Conservation (phyloP, 2,797 vertebrate species). For the Trichosurus vulpecula region DNA sequence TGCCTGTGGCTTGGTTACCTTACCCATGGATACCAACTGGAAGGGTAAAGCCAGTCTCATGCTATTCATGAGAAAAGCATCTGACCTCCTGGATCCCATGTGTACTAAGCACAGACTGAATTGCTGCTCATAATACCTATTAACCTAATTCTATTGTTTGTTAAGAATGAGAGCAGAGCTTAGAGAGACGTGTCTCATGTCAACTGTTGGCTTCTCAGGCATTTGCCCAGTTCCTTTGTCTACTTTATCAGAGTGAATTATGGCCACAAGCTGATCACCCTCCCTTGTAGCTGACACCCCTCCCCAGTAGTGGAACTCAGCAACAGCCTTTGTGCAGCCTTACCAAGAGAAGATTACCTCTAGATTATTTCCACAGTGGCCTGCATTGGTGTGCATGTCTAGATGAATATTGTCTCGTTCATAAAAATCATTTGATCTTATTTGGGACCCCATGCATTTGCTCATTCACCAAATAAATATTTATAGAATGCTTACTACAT, state of each 20-base stretch:
- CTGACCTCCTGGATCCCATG: not conserved
- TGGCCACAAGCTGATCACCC: not conserved
- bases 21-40: not conserved
- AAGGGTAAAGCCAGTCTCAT: not conserved
- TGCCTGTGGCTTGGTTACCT: not conserved
- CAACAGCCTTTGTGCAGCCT: not conserved
- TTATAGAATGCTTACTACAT: not conserved
- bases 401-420: not conserved
- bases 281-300: not conserved
- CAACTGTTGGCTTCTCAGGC: not conserved
- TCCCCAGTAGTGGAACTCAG: not conserved
- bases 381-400: not conserved
- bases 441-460: not conserved
- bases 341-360: not conserved
- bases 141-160: not conserved
- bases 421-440: conserved; percentile 7
- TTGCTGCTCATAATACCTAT: not conserved
- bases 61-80: not conserved
- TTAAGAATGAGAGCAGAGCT: not conserved
- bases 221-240: not conserved
- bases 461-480: not conserved
- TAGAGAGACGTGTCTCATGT: not conserved
- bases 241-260: not conserved
- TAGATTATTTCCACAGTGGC: not conserved
- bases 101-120: not conserved